phyloP scores from a whole-genome alignment of 2,113 vertebrate species.

The Haemorhous mexicanus region DNA sequence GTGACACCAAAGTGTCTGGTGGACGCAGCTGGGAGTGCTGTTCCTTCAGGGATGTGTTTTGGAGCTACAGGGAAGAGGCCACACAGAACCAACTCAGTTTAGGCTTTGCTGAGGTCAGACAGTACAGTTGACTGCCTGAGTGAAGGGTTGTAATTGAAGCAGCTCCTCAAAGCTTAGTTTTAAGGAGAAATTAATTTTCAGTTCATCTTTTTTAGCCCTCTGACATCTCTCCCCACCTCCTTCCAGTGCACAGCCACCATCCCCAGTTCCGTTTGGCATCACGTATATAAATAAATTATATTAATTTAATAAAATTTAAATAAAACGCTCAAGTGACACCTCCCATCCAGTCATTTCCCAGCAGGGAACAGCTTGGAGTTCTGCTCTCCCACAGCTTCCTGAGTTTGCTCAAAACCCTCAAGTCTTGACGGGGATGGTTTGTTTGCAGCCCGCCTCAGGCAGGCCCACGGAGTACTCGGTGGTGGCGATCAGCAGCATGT shows the following conservation, averaged over 20 bases:
- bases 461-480: conserved; percentile 87
- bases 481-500: conserved; percentile 92
- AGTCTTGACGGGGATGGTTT: conserved; percentile 85
- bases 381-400: accelerated
- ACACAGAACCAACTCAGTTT: not conserved
- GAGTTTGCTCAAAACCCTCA: accelerated
- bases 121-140: not conserved
- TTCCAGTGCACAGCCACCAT: not conserved
- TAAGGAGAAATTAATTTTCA: not conserved
- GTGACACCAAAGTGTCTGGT: not conserved
- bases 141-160: not conserved
- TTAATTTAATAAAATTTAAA: conserved; percentile 48
- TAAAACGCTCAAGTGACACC: conserved; percentile 1
- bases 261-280: not conserved
- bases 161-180: not conserved
- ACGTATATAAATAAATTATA: conserved; percentile 27
- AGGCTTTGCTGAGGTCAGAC: not conserved
- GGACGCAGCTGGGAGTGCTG: not conserved
- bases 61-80: not conserved
- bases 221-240: not conserved
- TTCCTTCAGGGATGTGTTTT: not conserved
- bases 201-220: not conserved
- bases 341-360: not conserved
- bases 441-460: conserved; percentile 83
- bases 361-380: not conserved